phyloP scores from a whole-genome alignment of 2,113 vertebrate genomes.

The Irena cyanogastra region DNA sequence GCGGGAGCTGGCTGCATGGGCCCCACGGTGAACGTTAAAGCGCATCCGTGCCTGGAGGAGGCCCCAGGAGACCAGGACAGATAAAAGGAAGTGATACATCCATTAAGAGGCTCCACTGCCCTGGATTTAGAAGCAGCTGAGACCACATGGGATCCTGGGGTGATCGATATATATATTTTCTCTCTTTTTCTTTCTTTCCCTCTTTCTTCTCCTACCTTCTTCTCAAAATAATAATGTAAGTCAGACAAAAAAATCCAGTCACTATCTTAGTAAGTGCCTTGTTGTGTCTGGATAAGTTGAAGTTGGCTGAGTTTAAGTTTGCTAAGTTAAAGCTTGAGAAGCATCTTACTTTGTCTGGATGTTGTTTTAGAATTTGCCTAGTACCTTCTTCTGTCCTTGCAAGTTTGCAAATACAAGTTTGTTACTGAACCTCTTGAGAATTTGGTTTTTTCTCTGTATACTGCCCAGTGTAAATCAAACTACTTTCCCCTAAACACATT shows the following conservation, averaged over 20 bases:
- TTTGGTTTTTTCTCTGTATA: background rate
- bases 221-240: background rate
- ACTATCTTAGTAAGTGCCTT: background rate
- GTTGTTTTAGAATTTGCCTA: background rate
- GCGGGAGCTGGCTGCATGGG: rapidly evolving
- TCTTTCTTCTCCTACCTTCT: background rate
- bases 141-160: background rate
- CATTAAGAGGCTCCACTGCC: background rate
- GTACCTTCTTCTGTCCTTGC: background rate
- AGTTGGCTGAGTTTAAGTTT: background rate
- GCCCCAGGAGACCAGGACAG: background rate
- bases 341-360: background rate
- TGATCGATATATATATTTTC: background rate
- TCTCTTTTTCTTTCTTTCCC: background rate
- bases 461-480: background rate
- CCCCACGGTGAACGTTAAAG: background rate
- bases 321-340: background rate
- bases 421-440: background rate
- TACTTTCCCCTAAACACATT: background rate
- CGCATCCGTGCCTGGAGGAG: rapidly evolving
- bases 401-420: background rate
- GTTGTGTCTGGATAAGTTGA: background rate
- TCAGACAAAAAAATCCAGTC: background rate
- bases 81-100: background rate
- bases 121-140: background rate